Evolutionary conservation across 2,113 vertebrate genomes (phyloP), one percentile per base, ranked within the genome.

Genomic region (Tricholaema leucomelas): DNA sequence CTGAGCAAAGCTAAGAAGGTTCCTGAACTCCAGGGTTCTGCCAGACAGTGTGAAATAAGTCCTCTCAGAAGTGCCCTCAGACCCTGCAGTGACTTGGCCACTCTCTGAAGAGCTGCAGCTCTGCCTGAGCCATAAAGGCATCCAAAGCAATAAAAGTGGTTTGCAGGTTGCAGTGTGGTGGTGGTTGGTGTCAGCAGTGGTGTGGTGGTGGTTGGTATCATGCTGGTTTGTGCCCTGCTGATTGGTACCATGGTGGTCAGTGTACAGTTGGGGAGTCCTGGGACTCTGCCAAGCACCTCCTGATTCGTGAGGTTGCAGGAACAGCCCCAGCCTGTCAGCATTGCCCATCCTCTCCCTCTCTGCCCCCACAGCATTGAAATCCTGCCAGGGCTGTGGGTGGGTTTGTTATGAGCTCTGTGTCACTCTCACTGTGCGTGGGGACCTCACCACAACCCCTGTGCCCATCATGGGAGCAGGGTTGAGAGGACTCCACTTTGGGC

Each of bases 41-140:
- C 61, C 11, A 4, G 46, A 38, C 59, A 52, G 4, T 1, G 0
- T 7, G 18, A 10, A 36, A 8, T 9, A 4, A 0, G 5, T 42
- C 40, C 40, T 42, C 40, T 14, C 40, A 42, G 19, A 42, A 82
- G 12, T 5, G 38, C 11, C 13, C 35, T 5, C 52, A 55, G 52
- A 28, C 12, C 15, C 18, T 19, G 11, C 6, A 30, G 24, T 0
- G 0, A 3, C 42, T 36, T 5, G 0, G 8, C 16, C 7, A 1
- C 11, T 27, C 33, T n/a, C 24, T 13, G 2, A 17, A 23, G 31
- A 58, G 6, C 61, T 36, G 40, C 2, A 3, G 2, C n/a, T 17
- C 17, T 0, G 1, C 27, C 5, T 3, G 46, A 48, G 56, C 31
- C 27, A 3, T 0, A 20, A 24, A 25, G 15, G 8, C 14, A 5